Evolutionary conservation across 1,140 invertebrate species (phyloP).

Genomic region (Gerris buenoi): DNA sequence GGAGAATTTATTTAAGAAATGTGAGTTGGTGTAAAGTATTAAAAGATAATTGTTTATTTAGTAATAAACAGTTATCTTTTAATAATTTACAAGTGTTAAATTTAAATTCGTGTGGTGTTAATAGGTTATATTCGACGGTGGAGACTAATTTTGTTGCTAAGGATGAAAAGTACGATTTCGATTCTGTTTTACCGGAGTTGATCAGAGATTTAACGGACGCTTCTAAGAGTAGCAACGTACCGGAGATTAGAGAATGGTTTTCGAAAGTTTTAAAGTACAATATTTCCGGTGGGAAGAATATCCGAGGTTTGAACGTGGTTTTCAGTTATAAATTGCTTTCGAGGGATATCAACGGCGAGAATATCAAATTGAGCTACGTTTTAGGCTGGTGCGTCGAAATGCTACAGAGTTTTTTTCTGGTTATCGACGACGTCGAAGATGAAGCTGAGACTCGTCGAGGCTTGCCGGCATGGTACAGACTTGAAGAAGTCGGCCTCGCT

Average conservation of each 20-base stretch:
- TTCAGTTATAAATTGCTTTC: conserved; percentile 62
- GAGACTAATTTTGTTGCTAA: conserved; percentile 29
- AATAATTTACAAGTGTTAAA: too few relatives aligned
- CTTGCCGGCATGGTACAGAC: conserved; percentile 74
- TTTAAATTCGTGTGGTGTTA: neutral
- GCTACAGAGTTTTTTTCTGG: conserved; percentile 80
- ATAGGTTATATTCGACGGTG: neutral
- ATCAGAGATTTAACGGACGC: conserved; percentile 58
- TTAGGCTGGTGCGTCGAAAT: conserved; percentile 91
- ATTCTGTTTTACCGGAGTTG: conserved; percentile 66
- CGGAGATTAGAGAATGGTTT: conserved; percentile 60
- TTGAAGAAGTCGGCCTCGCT: conserved; percentile 60
- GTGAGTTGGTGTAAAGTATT: too few relatives aligned
- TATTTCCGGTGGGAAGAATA: conserved; percentile 54
- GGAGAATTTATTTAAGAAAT: too few relatives aligned
- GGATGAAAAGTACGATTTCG: conserved; percentile 71
- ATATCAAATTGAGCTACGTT: conserved; percentile 58
- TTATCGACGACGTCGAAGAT: conserved; percentile 86
- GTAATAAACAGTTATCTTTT: too few relatives aligned
- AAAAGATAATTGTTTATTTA: too few relatives aligned
- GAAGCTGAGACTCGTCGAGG: conserved; percentile 64
- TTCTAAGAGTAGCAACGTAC: conserved; percentile 42
- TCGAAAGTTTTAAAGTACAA: conserved; percentile 69
- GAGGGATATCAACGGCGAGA: conserved; percentile 53
- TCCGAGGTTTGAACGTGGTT: conserved; percentile 68